Evolutionary conservation across 2,888 invertebrate genomes (phyloP), one percentile per base, ranked within the genome.

Genomic region (Nemotelus pantherinus): DNA sequence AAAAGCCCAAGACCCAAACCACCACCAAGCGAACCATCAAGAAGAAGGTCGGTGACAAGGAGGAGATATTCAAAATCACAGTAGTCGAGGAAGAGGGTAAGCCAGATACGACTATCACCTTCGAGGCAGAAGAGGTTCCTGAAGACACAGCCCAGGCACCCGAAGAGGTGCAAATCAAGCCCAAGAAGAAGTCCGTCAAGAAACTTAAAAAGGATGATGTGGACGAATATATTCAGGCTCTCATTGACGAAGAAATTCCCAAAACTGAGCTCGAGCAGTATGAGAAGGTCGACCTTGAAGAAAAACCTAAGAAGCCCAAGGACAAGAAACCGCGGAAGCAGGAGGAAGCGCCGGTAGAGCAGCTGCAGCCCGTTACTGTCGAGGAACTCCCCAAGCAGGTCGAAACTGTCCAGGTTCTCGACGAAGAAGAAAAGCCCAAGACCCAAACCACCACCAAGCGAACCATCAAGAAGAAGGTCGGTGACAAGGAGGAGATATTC

Each of bases 381-480:
- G 76, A 79, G 64, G 76, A 78, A 70, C 25, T 63, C 3, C 74
- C 70, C 2, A 45, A 87, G 81, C 85, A 85, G 48, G 82, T 85
- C 3, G 80, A 82, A 50, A 78, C 82, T 3, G 78, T 81, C 41
- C 82, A 82, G 9, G 83, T 84, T 9, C 83, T 84, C 2, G 84
- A 87, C 79, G 83, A 75, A 45, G 63, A 63, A 74, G 87, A 86
- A 2, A 85, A 85, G 71, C 80, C 84, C 2, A 85, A 85, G 47
- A 84, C 84, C 77, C 85, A 85, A 65, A 85, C 84, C 2, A 85
- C 85, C 0, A 88, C 87, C 2, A 89, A 87, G 78, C 88, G 88
- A 0, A 85, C 86, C 2, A 86, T 89, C 1, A 90, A 87, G 80
- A 88, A 88, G 75, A 85, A 84, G 78, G 87, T 85, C 71, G 89